Evolutionary conservation across 2,888 invertebrate species (phyloP), one percentile per base, ranked within the genome.

Genomic region (Meganola albula): DNA sequence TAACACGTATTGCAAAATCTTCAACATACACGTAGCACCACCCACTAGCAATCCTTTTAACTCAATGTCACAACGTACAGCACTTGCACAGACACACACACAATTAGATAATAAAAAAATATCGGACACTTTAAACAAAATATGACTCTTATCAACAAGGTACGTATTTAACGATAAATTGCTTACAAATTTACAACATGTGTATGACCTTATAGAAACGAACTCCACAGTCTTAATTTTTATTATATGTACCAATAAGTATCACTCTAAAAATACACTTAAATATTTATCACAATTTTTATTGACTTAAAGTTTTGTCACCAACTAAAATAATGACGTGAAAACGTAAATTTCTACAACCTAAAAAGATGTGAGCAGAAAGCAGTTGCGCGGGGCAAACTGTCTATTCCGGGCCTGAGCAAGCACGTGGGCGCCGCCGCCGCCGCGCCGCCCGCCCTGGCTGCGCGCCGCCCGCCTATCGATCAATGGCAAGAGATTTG

Each of bases 391-490:
- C 75, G 69, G 67, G 63, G 68, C 70, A 53, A 67, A 84, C 84
- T 83, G 78, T 68, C 82, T 85, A 85, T 85, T 85, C 78, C 75
- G 68, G 70, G 78, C 67, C 43, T 57, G 66, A 72, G 72, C 71
- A 63, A 68, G 63, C 83, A 82, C 84, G 84, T 83, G 84, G 83
- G 79, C 68, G 70, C 20, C 20, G 20, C 20, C 20, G 8, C 8
- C 20, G 8, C 34, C 36, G 38, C 58, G 58, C 61, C 63, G 63
- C 66, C 65, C 61, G 59, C 62, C 58, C 54, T 55, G 54, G 63
- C 63, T 53, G 59, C 63, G 59, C 58, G 65, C 67, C 74, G 38
- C 54, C 42, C 52, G 65, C 73, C 74, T 71, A 66, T 65, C 76
- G 77, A 76, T 80, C 82, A 78, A 80, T 82, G 80, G 74, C 60